These are phyloP conservation scores for Alces alces DNA, from an alignment of 2,113 vertebrate species.

Conservation along the genomic window DNA sequence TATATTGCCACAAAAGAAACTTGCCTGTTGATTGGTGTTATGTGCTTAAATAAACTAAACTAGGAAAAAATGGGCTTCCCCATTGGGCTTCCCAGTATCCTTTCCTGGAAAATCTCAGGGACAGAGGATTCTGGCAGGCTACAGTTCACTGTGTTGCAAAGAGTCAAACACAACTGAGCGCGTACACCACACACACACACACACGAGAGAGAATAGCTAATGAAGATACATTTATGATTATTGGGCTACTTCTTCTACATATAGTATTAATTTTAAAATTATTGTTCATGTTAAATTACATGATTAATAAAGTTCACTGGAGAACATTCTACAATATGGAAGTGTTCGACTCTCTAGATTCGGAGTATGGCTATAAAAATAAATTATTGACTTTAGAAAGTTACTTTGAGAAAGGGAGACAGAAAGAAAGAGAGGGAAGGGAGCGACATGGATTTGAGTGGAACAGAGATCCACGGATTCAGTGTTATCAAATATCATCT, in stretches of 20 bases:
- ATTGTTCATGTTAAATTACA: not conserved
- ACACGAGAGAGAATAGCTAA: not conserved
- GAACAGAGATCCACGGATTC: not conserved
- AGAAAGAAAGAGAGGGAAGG: not conserved
- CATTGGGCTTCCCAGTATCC: not conserved
- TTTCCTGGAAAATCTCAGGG: not conserved
- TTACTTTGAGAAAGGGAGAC: not conserved
- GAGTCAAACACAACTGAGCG: not conserved
- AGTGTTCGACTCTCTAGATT: not conserved
- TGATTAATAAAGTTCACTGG: not conserved
- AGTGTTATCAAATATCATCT: not conserved
- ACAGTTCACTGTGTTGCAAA: not conserved
- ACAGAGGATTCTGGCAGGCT: not conserved
- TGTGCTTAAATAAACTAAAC: not conserved
- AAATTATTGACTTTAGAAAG: not conserved
- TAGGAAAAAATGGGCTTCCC: not conserved
- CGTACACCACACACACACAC: not conserved
- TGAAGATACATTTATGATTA: not conserved
- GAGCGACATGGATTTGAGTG: not conserved
- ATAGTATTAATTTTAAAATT: not conserved
- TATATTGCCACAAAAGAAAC: not conserved
- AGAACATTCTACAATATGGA: not conserved
- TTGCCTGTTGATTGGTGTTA: not conserved
- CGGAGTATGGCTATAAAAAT: not conserved
- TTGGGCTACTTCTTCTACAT: not conserved